Evolutionary conservation across 1,140 invertebrate genomes (phyloP).

Genomic region (Drosophila ogumai): DNA sequence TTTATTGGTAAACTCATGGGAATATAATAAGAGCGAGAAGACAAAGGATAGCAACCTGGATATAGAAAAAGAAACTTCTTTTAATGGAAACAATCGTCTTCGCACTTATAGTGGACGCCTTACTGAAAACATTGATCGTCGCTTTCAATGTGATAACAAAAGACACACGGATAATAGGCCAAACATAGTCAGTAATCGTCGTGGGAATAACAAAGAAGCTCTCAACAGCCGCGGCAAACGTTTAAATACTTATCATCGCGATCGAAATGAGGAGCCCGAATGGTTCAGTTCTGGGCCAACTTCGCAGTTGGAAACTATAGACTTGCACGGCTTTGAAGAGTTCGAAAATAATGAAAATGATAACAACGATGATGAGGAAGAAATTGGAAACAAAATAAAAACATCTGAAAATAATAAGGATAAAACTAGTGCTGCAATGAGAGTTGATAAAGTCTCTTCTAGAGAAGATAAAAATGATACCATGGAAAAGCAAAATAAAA

Average conservation of each 20-base stretch:
- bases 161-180: constrained; percentile 27
- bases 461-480: constrained; percentile 18
- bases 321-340: constrained; percentile 95
- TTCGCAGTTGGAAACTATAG: constrained; percentile 96
- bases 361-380: background rate
- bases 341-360: constrained; percentile 85
- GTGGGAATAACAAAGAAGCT: constrained; percentile 52
- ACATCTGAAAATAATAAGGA: constrained; percentile 83
- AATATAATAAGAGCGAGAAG: constrained; percentile 85
- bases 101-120: constrained; percentile 36
- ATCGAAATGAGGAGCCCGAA: constrained; percentile 88
- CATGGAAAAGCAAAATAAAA: constrained; percentile 11
- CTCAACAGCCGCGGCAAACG: constrained; percentile 59
- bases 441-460: constrained; percentile 16
- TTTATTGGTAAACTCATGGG: constrained; percentile 87
- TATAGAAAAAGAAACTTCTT: constrained; percentile 51
- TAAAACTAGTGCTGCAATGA: constrained; percentile 3
- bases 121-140: constrained; percentile 34
- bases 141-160: constrained; percentile 44
- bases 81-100: constrained; percentile 41
- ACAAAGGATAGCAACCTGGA: constrained; percentile 17
- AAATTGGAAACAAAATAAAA: background rate
- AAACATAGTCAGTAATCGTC: constrained; percentile 22
- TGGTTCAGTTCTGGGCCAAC: constrained; percentile 95
- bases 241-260: constrained; percentile 85